phyloP scores from a whole-genome alignment of 1,140 invertebrate genomes.

The Cryptotermes secundus region DNA sequence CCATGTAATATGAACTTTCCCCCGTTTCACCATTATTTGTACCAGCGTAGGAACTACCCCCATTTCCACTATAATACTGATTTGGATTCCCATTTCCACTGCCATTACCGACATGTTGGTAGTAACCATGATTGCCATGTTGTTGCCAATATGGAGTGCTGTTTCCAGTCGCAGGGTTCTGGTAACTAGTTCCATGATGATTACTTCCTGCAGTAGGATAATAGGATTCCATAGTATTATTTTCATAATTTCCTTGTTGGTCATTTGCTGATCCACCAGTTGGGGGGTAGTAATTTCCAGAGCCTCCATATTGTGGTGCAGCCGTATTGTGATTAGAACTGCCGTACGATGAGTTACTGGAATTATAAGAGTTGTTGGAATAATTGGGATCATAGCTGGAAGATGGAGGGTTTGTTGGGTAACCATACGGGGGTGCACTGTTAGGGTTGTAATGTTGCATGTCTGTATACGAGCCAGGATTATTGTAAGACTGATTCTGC shows the following conservation, averaged over 20 bases:
- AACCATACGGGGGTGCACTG: neutral
- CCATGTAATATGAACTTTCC: slow-evolving; percentile 45
- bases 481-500: slow-evolving; percentile 19
- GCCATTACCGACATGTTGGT: neutral
- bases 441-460: slow-evolving; percentile 22
- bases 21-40: slow-evolving; percentile 46
- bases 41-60: slow-evolving; percentile 42
- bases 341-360: neutral
- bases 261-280: neutral
- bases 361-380: neutral
- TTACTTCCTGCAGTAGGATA: neutral
- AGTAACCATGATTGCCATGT: neutral
- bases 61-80: slow-evolving; percentile 32
- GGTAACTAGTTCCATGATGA: slow-evolving; percentile 8
- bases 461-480: slow-evolving; percentile 2
- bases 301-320: neutral
- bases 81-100: slow-evolving; percentile 5
- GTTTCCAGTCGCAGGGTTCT: neutral
- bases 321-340: neutral
- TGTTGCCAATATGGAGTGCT: neutral
- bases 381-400: neutral
- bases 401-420: neutral
- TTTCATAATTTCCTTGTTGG: neutral
- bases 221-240: neutral
- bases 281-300: neutral